Percentiles rank a stretch among this genome's conserved stretches.
Evolutionary conservation across 2,888 invertebrate species (phyloP).

Genomic region (Microctonus brassicae): DNA sequence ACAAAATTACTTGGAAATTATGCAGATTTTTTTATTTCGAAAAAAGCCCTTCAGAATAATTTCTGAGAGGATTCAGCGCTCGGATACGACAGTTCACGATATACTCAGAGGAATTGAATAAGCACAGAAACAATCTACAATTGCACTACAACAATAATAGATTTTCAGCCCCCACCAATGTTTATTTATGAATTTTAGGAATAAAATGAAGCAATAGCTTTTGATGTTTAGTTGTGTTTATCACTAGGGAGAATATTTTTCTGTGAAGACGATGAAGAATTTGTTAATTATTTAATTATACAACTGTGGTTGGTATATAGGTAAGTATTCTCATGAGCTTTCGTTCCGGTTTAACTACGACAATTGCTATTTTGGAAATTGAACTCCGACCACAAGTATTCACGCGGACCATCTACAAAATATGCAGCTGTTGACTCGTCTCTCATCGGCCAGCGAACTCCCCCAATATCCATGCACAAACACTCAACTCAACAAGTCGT

Average conservation of each 20-base stretch:
- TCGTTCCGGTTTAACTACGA: slow-evolving; percentile 28
- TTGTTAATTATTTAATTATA: not conserved
- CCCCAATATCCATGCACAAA: slow-evolving; percentile 14
- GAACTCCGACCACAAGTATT: slow-evolving; percentile 49
- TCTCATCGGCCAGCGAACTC: slow-evolving; percentile 21
- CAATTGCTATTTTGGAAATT: slow-evolving; percentile 54
- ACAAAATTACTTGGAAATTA: slow-evolving; percentile 2
- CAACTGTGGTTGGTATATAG: not conserved
- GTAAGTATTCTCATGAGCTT: not conserved
- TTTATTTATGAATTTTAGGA: slow-evolving; percentile 45
- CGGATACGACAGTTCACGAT: not conserved
- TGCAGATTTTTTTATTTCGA: not conserved
- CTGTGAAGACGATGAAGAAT: not conserved
- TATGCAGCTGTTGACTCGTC: slow-evolving; percentile 54
- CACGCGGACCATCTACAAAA: slow-evolving; percentile 40
- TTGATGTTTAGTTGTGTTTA: slow-evolving; percentile 1
- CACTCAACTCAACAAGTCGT: not conserved
- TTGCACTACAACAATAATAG: slow-evolving; percentile 59
- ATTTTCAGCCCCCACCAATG: slow-evolving; percentile 50
- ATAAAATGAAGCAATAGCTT: slow-evolving; percentile 20
- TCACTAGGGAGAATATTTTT: too few species aligned
- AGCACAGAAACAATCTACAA: slow-evolving; percentile 50
- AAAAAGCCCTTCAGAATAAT: not conserved
- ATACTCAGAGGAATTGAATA: slow-evolving; percentile 6
- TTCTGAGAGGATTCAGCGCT: not conserved